phyloP scores from a whole-genome alignment of 2,113 vertebrate species.

The Indri indri region DNA sequence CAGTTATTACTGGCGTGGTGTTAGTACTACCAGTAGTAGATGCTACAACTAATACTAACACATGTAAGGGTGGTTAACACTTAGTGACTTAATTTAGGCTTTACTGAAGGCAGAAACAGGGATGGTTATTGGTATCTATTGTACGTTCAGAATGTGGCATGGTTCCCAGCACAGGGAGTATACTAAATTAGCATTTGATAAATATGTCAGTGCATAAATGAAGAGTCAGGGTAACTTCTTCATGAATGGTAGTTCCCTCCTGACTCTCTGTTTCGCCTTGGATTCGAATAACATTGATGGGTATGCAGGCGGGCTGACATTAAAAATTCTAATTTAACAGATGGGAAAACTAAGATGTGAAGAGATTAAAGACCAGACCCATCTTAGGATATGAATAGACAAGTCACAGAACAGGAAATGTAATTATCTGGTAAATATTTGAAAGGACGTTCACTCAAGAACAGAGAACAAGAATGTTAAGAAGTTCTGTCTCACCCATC shows the following conservation, averaged over 20 bases:
- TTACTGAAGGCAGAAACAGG: background rate
- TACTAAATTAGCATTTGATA: background rate
- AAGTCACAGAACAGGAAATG: background rate
- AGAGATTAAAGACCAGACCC: background rate
- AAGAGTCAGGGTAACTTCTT: conserved; percentile 10
- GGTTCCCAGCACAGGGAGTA: conserved; percentile 3
- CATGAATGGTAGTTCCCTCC: background rate
- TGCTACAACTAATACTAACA: background rate
- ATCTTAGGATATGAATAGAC: background rate
- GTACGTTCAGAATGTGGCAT: conserved; percentile 2
- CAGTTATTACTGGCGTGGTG: background rate
- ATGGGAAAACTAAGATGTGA: background rate
- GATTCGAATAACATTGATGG: background rate
- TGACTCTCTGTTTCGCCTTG: background rate
- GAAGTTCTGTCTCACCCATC: background rate
- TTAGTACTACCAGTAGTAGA: background rate
- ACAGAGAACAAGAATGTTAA: background rate
- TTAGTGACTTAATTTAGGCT: background rate
- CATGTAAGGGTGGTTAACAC: background rate
- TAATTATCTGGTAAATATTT: background rate
- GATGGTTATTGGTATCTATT: background rate
- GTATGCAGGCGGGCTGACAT: background rate
- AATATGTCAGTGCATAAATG: background rate
- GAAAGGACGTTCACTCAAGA: background rate
- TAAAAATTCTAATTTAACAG: background rate